A percentile compares a stretch with the other conserved stretches of the same genome.
Conservation (phyloP, 2,888 invertebrate species). For the Xanthorhoe designata region DNA sequence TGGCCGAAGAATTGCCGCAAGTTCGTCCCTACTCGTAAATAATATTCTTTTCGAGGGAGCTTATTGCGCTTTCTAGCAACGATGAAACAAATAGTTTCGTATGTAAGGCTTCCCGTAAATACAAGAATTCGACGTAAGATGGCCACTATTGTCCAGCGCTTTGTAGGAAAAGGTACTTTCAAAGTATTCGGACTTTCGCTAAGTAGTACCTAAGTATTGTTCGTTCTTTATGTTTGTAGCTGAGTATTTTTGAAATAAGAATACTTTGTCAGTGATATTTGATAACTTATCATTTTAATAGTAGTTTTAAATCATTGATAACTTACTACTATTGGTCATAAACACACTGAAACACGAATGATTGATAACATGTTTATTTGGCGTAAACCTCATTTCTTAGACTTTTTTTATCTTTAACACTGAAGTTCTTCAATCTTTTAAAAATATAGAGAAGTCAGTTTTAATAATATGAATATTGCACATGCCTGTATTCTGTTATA, state of each 20-base stretch:
- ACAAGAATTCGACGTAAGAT: constrained; percentile 64
- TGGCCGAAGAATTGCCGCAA: constrained; percentile 3
- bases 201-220: background rate
- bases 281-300: background rate
- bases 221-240: background rate
- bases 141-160: constrained; percentile 71
- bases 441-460: too few relatives aligned
- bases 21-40: constrained; percentile 70
- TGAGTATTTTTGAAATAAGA: background rate
- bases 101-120: constrained; percentile 63
- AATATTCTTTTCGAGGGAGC: constrained; percentile 79
- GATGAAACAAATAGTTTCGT: constrained; percentile 71
- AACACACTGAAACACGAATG: too few relatives aligned
- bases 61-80: constrained; percentile 69
- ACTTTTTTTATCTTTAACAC: too few relatives aligned
- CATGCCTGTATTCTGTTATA: too few relatives aligned
- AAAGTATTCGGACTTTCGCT: background rate
- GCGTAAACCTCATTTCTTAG: too few relatives aligned
- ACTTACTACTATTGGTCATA: too few relatives aligned
- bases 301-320: background rate
- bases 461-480: too few relatives aligned
- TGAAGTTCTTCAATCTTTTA: too few relatives aligned
- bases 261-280: background rate
- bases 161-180: constrained; percentile 61
- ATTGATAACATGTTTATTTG: too few relatives aligned